Evolutionary conservation across 37 sponge, comb jelly and placozoan genomes (phyloP), one percentile per base, ranked within the genome.

Genomic region (Petrosia ficiformis): DNA sequence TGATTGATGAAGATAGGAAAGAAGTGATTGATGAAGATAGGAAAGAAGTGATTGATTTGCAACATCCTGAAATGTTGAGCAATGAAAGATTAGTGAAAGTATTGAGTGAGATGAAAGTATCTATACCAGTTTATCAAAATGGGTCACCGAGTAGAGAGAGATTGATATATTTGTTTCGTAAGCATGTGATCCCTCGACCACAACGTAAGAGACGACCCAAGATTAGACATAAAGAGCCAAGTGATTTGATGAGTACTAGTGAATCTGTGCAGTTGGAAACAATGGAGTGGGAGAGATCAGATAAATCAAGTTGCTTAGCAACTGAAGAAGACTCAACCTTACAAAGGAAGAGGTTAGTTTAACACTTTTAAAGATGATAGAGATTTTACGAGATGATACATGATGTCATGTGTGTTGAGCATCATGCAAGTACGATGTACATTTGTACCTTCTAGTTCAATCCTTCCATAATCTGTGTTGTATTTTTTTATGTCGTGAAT

Each of bases 111-210:
- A 58, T 68, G 35, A 73, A 79, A 39, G 74, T 86, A 25, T 70
- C 78, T 1, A 65, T 82, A 30, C 89, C 66, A 22, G 74, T 67
- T 0, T 70, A 75, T 56, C 3, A 44, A 2, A 70, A 84, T 32
- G 77, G 73, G 19, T 29, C 8, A 5, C 72, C 67, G 1, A 80
- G 76, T 40, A 60, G 84, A 71, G 77, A 80, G 58, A 59, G 76
- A 39, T 63, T 89, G 6, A 14, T 89, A 22, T 68, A 80, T 44
- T 60, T 89, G 42, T 89, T 84, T 34, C 68, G 61, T 48, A 56
- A 56, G 22, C 84, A 89, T 70, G 85, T 89, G 37, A 48, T 3
- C 28, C 90, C 90, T 34, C 73, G 61, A 37, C 84, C 90, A 22
- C 90, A 89, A 58, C 61, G 90, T 25, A 39, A 60, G 25, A 64